Base-by-base conservation (phyloP, 2,113 vertebrate species). In the Pardalotus punctatus region DNA sequence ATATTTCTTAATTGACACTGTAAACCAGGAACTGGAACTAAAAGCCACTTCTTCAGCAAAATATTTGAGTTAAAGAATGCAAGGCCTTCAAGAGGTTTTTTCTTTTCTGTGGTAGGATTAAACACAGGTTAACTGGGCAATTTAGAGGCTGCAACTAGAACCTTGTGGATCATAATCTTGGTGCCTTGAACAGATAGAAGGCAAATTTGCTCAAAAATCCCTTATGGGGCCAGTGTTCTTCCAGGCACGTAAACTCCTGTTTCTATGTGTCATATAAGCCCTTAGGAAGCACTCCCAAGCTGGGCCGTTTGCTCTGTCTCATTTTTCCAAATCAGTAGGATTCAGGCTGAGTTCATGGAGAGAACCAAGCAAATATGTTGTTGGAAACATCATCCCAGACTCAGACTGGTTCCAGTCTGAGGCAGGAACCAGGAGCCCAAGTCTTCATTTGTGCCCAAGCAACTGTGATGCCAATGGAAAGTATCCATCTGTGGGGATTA, bases 261-360 rank as follows among this genome's bases (percentile, higher is more conserved):
- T 74, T 67, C 36, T 71, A 1, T 81, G 84, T 74, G 40, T 94
- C 48, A 29, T 80, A 67, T 76, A 3, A 3, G 54, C 67, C 69
- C 40, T 87, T 67, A 74, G 14, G 42, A 88, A 93, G 94, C 20
- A 50, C 23, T 89, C 69, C 27, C 33, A 85, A 87, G 11, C n/a
- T 36, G 42, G 42, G 31, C 17, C 4, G 0, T 67, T 96, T 69
- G 11, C 54, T 94, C 87, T 81, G 64, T 65, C 71, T 95, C 27
- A 40, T 93, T 97, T 96, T 94, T 85, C 81, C 70, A 82, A 56
- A 89, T 65, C 66, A 54, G 40, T 62, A 81, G 67, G 60, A 70
- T 86, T 74, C 72, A 84, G 77, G n/a, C 65, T 83, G 83, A 94
- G 51, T 33, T 96, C 81, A 87, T 38, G 62, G 85, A 90, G 74